A percentile compares a stretch with the other conserved stretches of the same genome.
These are phyloP conservation scores for Erythrocebus patas DNA, from an alignment of 2,113 vertebrate genomes.

Conservation along the genomic window DNA sequence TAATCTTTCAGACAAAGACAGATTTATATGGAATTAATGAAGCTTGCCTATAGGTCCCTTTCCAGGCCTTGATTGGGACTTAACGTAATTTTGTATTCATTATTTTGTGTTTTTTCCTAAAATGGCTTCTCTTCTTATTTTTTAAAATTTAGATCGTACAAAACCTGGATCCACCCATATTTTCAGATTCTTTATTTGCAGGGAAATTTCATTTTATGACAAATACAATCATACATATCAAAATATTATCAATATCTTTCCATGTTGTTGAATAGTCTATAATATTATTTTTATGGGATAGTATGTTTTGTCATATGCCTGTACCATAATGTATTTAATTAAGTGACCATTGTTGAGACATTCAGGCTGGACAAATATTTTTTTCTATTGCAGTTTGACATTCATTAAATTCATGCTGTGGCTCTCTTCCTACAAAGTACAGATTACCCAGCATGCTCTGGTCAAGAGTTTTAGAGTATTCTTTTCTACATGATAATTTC, in stretches of 20 bases:
- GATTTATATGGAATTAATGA: not conserved
- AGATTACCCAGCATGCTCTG: not conserved
- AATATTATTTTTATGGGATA: constrained; percentile 7
- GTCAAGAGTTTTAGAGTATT: not conserved
- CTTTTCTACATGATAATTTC: not conserved
- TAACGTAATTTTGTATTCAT: not conserved
- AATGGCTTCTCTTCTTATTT: not conserved
- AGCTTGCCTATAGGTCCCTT: not conserved
- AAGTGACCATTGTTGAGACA: constrained; percentile 11
- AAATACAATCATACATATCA: not conserved
- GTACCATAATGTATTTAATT: not conserved
- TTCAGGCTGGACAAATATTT: not conserved
- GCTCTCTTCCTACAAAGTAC: not conserved
- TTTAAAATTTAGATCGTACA: not conserved
- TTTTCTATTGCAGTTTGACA: not conserved
- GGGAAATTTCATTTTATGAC: constrained; percentile 10
- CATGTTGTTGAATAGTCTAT: not conserved
- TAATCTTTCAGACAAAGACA: constrained; percentile 2
- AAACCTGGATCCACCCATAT: not conserved
- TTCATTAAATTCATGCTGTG: not conserved
- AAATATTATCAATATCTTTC: constrained; percentile 1
- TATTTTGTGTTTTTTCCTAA: not conserved
- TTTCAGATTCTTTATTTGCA: constrained; percentile 34
- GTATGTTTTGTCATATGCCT: not conserved
- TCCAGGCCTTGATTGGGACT: not conserved